Conservation (phyloP, 2,888 invertebrate genomes). For the Atrina japonica region DNA sequence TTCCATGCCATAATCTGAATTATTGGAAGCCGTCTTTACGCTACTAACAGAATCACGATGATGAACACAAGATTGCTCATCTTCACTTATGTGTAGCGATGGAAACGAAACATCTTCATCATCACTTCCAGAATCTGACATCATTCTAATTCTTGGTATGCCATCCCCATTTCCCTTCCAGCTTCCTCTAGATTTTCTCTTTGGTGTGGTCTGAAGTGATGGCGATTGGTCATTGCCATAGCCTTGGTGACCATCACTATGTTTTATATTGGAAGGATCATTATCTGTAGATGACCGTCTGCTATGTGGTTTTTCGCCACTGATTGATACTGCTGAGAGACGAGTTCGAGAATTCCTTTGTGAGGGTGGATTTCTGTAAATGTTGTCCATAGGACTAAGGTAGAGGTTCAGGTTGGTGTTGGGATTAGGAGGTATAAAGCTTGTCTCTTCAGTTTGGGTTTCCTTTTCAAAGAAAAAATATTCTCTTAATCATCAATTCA, state of each 20-base stretch:
- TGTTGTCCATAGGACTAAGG: slow-evolving; percentile 33
- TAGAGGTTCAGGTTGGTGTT: slow-evolving; percentile 35
- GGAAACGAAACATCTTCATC: slow-evolving; percentile 15
- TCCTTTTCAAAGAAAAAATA: slow-evolving; percentile 26
- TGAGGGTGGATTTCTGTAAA: slow-evolving; percentile 1
- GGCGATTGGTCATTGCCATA: background rate
- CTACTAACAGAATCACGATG: background rate
- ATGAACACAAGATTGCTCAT: slow-evolving; percentile 1
- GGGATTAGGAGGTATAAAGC: slow-evolving; percentile 26
- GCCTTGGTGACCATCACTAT: background rate
- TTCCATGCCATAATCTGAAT: background rate
- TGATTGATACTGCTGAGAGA: slow-evolving; percentile 37
- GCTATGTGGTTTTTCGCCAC: slow-evolving; percentile 15
- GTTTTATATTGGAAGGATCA: background rate
- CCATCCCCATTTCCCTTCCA: background rate
- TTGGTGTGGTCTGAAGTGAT: background rate
- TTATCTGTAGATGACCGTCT: background rate
- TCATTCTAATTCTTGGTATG: slow-evolving; percentile 31
- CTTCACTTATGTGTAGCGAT: slow-evolving; percentile 38
- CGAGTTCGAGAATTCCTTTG: slow-evolving; percentile 30
- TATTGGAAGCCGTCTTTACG: background rate
- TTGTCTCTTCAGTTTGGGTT: slow-evolving; percentile 43
- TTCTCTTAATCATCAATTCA: background rate
- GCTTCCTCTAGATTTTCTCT: background rate
- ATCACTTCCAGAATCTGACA: slow-evolving; percentile 35